Evolutionary conservation across 2,797 vertebrate species (phyloP).

Genomic region (Simalia tracyae): DNA sequence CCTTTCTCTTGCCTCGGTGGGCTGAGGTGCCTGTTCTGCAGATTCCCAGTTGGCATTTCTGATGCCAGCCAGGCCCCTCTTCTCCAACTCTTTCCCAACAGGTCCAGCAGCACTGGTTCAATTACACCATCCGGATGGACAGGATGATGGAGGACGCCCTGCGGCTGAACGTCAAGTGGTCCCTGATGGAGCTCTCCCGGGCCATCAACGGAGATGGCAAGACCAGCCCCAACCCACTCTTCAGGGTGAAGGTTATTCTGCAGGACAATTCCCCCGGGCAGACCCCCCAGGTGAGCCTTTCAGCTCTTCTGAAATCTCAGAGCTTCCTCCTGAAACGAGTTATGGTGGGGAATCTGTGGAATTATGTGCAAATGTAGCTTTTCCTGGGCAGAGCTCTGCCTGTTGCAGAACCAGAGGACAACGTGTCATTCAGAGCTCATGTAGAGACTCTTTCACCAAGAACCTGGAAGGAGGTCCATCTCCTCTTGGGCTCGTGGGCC

Average conservation of each 20-base stretch:
- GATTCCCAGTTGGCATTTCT: neutral
- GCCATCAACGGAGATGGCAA: slow-evolving; percentile 85
- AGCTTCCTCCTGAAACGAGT: neutral
- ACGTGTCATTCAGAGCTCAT: neutral
- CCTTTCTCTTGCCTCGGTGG: neutral
- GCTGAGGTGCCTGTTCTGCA: no score
- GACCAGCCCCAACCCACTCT: slow-evolving; percentile 79
- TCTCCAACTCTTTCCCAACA: slow-evolving; percentile 38
- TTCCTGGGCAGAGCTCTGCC: neutral
- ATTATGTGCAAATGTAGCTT: rapidly evolving
- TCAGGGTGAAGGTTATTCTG: slow-evolving; percentile 81
- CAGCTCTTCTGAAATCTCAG: neutral
- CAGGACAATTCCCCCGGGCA: slow-evolving; percentile 64
- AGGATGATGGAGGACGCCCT: slow-evolving; percentile 82
- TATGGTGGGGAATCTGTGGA: no score
- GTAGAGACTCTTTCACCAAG: neutral
- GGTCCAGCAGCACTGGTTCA: slow-evolving; percentile 84
- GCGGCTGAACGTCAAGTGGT: slow-evolving; percentile 80
- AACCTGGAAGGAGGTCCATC: neutral
- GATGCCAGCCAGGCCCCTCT: neutral
- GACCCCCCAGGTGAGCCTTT: slow-evolving; percentile 74
- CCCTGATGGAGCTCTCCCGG: slow-evolving; percentile 82
- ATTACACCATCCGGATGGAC: slow-evolving; percentile 79
- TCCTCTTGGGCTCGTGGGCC: no score
- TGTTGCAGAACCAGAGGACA: neutral